phyloP scores from a whole-genome alignment of 2,113 vertebrate species.

The Nothobranchius furzeri region DNA sequence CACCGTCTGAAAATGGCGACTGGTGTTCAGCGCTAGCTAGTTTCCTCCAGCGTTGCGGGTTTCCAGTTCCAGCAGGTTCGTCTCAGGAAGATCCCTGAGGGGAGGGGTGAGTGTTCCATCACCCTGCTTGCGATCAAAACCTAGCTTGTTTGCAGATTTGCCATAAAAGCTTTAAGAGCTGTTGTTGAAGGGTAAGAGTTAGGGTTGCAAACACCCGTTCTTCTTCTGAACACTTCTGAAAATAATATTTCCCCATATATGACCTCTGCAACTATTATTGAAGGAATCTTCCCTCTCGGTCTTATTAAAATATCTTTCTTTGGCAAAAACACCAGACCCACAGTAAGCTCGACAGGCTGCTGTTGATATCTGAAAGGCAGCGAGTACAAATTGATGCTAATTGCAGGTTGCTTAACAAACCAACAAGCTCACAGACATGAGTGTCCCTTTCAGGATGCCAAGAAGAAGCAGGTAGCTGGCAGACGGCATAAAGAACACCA shows the following conservation, averaged over 20 bases:
- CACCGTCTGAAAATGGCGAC: too few species aligned
- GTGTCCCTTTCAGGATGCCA: slow-evolving; percentile 37
- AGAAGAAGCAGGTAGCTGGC: slow-evolving; percentile 43
- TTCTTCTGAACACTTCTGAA: background rate
- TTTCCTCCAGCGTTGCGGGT: too few species aligned
- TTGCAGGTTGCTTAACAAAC: slow-evolving; percentile 54
- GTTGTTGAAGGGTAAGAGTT: too few species aligned
- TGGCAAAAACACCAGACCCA: slow-evolving; percentile 20
- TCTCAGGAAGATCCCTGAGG: too few species aligned
- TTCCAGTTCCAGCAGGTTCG: too few species aligned
- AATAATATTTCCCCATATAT: background rate
- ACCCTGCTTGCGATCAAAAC: too few species aligned
- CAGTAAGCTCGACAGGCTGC: slow-evolving; percentile 24
- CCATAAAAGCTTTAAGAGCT: too few species aligned
- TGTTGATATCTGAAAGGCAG: slow-evolving; percentile 42
- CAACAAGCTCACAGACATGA: slow-evolving; percentile 42
- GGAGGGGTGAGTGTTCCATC: too few species aligned
- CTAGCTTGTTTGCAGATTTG: too few species aligned
- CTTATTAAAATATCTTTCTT: background rate
- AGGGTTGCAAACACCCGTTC: too few species aligned
- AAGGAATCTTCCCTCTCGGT: slow-evolving; percentile 3
- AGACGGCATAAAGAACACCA: slow-evolving; percentile 47
- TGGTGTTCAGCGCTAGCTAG: too few species aligned
- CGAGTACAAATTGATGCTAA: slow-evolving; percentile 49
- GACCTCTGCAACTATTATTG: background rate